phyloP scores from a whole-genome alignment of 2,113 vertebrate genomes.

The Peromyscus leucopus region DNA sequence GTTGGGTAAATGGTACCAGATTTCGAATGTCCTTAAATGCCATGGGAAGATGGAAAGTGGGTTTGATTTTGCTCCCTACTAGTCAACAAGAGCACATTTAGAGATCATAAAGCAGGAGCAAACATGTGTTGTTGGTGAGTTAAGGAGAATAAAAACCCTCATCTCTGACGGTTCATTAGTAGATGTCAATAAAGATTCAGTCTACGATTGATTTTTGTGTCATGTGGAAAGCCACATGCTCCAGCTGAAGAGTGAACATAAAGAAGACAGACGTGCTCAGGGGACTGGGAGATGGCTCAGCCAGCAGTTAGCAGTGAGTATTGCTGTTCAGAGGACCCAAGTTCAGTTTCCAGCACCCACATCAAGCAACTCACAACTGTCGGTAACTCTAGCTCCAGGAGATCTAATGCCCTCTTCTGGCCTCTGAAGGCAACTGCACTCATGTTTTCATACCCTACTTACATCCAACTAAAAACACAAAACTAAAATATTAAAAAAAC shows the following conservation, averaged over 20 bases:
- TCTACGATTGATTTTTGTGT: background rate
- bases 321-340: background rate
- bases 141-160: background rate
- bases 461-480: background rate
- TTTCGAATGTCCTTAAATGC: constrained; percentile 29
- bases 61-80: background rate
- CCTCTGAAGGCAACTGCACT: background rate
- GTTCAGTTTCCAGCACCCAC: background rate
- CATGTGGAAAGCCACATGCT: background rate
- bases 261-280: background rate
- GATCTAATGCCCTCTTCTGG: background rate
- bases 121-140: background rate
- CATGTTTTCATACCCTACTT: too few relatives aligned
- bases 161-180: background rate
- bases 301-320: background rate
- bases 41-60: background rate
- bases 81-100: background rate
- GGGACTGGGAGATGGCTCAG: background rate
- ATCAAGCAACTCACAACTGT: too few relatives aligned
- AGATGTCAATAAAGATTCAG: background rate
- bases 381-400: background rate
- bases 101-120: background rate
- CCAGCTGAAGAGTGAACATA: background rate
- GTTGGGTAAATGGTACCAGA: constrained; percentile 14
- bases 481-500: background rate